Conservation (phyloP, 2,888 invertebrate genomes). For the Aleiodes testaceus region DNA sequence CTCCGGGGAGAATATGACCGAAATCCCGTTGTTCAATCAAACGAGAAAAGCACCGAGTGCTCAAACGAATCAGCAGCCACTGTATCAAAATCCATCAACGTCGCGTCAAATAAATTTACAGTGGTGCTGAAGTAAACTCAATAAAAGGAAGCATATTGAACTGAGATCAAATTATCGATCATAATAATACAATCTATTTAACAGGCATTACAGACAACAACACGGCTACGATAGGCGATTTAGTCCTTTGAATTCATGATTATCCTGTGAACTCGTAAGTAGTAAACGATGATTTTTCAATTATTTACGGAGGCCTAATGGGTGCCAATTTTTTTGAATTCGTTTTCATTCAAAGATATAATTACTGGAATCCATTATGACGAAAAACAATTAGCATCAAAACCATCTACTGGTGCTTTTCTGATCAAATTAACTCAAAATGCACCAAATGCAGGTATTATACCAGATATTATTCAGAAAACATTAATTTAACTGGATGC, state of each 20-base stretch:
- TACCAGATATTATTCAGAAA: no score
- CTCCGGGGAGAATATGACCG: neutral
- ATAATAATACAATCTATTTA: neutral
- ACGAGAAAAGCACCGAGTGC: no score
- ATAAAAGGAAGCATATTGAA: neutral
- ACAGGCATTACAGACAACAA: neutral
- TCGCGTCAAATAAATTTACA: neutral
- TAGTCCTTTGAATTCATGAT: neutral
- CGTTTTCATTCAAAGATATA: no score
- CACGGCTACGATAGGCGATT: neutral
- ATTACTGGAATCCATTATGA: no score
- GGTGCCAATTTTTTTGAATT: constrained; percentile 11
- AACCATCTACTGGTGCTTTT: no score
- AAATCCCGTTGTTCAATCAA: neutral
- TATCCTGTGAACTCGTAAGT: neutral
- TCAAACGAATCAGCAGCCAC: neutral
- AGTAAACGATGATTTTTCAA: neutral
- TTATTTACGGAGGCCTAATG: neutral
- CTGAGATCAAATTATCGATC: neutral
- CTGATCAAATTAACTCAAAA: no score
- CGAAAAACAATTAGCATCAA: no score
- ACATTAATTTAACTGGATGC: no score
- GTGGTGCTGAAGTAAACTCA: neutral
- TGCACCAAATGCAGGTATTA: no score
- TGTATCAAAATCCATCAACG: neutral